Percentiles rank a stretch among this genome's conserved stretches.
Conservation (phyloP, 1,140 invertebrate genomes). For the Drosophila murphyi region DNA sequence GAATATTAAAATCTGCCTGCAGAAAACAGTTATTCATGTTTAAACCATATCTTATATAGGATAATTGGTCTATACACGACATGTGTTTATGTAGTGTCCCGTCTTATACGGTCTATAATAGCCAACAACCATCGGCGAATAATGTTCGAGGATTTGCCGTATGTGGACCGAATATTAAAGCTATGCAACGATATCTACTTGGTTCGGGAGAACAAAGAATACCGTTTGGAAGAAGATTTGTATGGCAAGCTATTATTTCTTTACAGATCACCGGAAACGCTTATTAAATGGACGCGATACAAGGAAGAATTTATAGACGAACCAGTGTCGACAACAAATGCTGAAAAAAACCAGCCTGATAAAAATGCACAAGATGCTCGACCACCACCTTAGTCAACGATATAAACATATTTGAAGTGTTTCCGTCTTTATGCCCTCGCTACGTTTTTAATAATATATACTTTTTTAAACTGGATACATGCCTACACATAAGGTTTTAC, state of each 20-base stretch:
- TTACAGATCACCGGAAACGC: conserved; percentile 98
- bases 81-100: conserved; percentile 95
- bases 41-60: conserved; percentile 85
- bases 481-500: too few relatives aligned
- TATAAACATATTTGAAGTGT: background rate
- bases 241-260: conserved; percentile 98
- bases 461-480: too few relatives aligned
- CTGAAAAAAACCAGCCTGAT: background rate
- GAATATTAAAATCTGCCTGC: background rate
- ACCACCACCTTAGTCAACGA: background rate
- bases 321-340: background rate
- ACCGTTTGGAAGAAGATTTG: conserved; percentile 98
- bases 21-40: background rate
- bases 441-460: too few relatives aligned
- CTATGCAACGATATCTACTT: conserved; percentile 98
- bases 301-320: conserved; percentile 51
- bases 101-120: conserved; percentile 90
- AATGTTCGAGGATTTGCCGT: conserved; percentile 98
- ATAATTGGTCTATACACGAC: conserved; percentile 99
- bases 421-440: background rate
- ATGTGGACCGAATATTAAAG: conserved; percentile 96
- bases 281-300: conserved; percentile 95
- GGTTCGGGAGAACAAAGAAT: conserved; percentile 96
- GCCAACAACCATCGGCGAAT: conserved; percentile 94
- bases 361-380: background rate